Percentiles rank a stretch among this genome's conserved stretches.
Conservation (phyloP, 2,888 invertebrate genomes). For the Agrochola lota region DNA sequence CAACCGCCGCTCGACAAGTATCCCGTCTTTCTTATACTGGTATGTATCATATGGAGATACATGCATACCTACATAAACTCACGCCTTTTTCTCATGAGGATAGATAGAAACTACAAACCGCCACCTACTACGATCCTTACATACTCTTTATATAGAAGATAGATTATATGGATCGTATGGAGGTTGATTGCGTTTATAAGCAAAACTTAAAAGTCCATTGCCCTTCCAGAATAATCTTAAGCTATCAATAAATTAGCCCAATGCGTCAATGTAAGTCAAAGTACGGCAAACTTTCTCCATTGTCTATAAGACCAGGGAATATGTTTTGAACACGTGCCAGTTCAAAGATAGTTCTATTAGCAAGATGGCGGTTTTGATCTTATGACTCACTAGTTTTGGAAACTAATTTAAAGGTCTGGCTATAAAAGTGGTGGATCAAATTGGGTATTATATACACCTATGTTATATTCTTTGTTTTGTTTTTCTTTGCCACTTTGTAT, state of each 20-base stretch:
- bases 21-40: not conserved
- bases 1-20: not conserved
- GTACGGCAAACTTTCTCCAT: conserved; percentile 39
- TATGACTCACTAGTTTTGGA: conserved; percentile 25
- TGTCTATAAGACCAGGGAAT: conserved; percentile 41
- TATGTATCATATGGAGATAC: not conserved
- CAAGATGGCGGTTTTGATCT: conserved; percentile 24
- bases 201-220: conserved; percentile 18
- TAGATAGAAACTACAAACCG: not conserved
- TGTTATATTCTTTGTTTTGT: not conserved
- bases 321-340: conserved; percentile 60
- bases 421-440: not conserved
- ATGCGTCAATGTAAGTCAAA: conserved; percentile 35
- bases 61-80: not conserved
- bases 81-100: not conserved
- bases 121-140: not conserved
- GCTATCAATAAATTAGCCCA: conserved; percentile 35
- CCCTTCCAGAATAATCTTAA: not conserved
- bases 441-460: not conserved
- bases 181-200: not conserved
- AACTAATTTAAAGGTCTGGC: conserved; percentile 9
- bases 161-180: not conserved
- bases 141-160: not conserved
- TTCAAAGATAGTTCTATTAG: conserved; percentile 56
- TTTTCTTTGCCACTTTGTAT: not conserved